A percentile compares a stretch with the other conserved stretches of the same genome.
Conservation (phyloP, 2,113 vertebrate species). For the Haemorhous mexicanus region DNA sequence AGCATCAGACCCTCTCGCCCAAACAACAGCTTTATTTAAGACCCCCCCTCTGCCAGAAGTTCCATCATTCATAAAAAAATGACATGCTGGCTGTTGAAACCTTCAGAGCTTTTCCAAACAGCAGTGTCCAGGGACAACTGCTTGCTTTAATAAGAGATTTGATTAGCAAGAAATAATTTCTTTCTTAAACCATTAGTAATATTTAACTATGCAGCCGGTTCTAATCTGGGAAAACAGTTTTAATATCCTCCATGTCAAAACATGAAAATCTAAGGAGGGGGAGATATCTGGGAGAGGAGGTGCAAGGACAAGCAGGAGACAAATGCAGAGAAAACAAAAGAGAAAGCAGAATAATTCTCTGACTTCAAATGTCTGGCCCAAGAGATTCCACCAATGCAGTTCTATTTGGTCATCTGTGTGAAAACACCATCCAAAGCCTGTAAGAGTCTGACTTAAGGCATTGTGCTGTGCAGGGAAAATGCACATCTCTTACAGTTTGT, state of each 20-base stretch:
- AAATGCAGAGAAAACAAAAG: background rate
- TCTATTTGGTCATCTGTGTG: background rate
- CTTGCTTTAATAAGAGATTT: background rate
- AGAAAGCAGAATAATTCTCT: conserved; percentile 35
- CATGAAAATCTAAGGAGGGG: background rate
- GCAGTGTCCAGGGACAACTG: background rate
- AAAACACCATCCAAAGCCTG: background rate
- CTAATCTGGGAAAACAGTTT: background rate
- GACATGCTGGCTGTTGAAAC: background rate
- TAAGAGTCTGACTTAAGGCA: background rate
- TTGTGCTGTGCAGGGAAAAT: background rate
- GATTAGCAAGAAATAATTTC: background rate
- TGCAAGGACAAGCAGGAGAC: background rate
- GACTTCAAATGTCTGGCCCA: background rate
- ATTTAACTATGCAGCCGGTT: background rate
- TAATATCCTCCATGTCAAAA: background rate
- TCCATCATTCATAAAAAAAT: background rate
- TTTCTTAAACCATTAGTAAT: background rate
- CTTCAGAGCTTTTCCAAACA: background rate
- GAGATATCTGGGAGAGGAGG: background rate
- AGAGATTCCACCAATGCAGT: background rate
- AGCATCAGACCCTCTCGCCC: accelerated
- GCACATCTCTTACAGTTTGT: background rate
- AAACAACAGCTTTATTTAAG: background rate
- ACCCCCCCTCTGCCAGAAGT: background rate